Base-by-base conservation (phyloP, 1,140 invertebrate species). In the Euschistus heros region DNA sequence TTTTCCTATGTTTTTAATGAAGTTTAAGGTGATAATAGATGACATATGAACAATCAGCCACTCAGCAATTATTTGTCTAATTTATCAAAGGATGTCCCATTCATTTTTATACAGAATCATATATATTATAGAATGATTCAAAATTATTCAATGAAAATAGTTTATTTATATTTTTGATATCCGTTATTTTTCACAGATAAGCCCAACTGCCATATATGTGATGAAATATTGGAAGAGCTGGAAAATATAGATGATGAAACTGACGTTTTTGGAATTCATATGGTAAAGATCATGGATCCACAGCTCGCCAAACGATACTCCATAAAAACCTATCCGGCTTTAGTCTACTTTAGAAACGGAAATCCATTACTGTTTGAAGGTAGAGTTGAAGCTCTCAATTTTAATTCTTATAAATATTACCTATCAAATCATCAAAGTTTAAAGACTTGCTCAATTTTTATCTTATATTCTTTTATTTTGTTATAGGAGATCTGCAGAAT, bases 251-350 rank as follows among this genome's bases (percentile, higher is more conserved):
- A 95, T 73, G 92, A 95, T 72, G 92, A 96, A 74, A 92, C 89
- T 73, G 92, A 95, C 73, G 84, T 91, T 0, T 95, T 91, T 75
- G 92, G 92, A 44, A 95, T 96, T 70, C 91, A 94, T 71, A 85
- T 97, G 84, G 93, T 97, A 0, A 92, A 94, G 75, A 94, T 96
- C 72, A 89, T 92, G 75, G 93, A 96, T 78, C 86, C 89, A 0
- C 88, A 91, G 72, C 74, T 95, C 64, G 91, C 91, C 4, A 93
- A 93, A 72, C 81, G 92, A 67, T 95, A 95, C 77, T 94, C 92
- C 33, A 95, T 97, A 62, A 94, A 94, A 76, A 95, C 92, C 30
- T 94, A 93, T 74, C 93, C 92, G 4, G 92, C 92, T 24, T 81
- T 96, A 68, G 90, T 94, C 2, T 94, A 94, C 73, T 95, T 95